Conservation (phyloP, 2,888 invertebrate species). For the Physocephala rufipes region DNA sequence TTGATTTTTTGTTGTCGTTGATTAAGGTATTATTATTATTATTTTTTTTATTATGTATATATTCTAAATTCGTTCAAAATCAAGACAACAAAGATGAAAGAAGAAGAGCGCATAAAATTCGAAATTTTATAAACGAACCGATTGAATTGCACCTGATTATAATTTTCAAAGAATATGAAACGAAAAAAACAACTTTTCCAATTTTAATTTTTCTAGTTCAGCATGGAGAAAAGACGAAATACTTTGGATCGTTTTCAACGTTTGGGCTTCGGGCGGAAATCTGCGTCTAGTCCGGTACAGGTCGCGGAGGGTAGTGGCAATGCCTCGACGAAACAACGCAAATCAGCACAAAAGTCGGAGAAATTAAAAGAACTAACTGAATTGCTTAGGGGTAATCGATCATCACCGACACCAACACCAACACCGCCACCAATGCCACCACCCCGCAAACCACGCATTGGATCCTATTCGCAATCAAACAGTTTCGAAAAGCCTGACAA, state of each 20-base stretch:
- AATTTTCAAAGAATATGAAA: neutral
- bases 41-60: neutral
- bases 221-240: slow-evolving; percentile 68
- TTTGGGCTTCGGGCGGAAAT: slow-evolving; percentile 74
- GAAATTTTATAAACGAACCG: slow-evolving; percentile 16
- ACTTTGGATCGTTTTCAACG: slow-evolving; percentile 85
- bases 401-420: slow-evolving; percentile 70
- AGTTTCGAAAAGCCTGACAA: slow-evolving; percentile 62
- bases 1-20: slow-evolving; percentile 19
- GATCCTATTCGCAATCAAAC: slow-evolving; percentile 66
- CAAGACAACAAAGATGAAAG: slow-evolving; percentile 9
- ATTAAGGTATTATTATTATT: slow-evolving; percentile 17
- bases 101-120: slow-evolving; percentile 20
- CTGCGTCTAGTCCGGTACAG: slow-evolving; percentile 50
- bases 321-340: slow-evolving; percentile 51
- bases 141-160: slow-evolving; percentile 14
- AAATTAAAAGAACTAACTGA: slow-evolving; percentile 80
- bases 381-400: slow-evolving; percentile 72
- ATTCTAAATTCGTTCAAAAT: slow-evolving; percentile 11
- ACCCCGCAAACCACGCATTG: slow-evolving; percentile 66
- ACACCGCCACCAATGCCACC: slow-evolving; percentile 71
- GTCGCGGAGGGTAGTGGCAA: slow-evolving; percentile 23
- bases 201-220: slow-evolving; percentile 50
- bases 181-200: neutral
- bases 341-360: slow-evolving; percentile 74